Evolutionary conservation across 2,113 vertebrate species (phyloP).

Genomic region (Paramormyrops kingsleyae): DNA sequence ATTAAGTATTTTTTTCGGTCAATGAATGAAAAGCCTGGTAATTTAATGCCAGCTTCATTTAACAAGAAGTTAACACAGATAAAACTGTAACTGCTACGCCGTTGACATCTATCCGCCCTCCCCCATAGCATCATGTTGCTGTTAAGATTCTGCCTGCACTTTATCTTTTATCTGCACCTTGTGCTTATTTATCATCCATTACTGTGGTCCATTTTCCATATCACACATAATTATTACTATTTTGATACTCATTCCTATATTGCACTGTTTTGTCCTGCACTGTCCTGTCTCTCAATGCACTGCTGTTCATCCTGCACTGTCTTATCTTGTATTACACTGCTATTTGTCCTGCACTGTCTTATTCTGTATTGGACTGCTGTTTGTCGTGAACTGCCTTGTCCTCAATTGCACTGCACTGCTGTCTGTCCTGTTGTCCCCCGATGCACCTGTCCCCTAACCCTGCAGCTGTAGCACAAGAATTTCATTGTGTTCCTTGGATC

Average conservation of each 20-base stretch:
- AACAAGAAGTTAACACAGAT: neutral
- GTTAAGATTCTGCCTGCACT: neutral
- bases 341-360: neutral
- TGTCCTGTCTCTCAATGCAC: neutral
- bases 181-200: neutral
- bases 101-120: neutral
- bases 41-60: neutral
- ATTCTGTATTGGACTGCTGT: neutral
- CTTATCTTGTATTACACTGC: neutral
- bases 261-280: neutral
- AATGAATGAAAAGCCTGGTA: neutral
- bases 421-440: neutral
- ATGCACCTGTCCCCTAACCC: neutral
- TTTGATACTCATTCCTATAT: neutral
- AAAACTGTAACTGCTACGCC: neutral
- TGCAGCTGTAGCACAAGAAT: neutral
- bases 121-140: neutral
- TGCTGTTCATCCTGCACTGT: neutral
- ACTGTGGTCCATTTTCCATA: neutral
- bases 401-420: neutral
- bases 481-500: neutral
- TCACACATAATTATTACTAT: neutral
- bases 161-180: neutral
- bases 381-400: neutral
- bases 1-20: neutral